Evolutionary conservation across 2,113 vertebrate species (phyloP).

Genomic region (Daphoenositta chrysoptera): DNA sequence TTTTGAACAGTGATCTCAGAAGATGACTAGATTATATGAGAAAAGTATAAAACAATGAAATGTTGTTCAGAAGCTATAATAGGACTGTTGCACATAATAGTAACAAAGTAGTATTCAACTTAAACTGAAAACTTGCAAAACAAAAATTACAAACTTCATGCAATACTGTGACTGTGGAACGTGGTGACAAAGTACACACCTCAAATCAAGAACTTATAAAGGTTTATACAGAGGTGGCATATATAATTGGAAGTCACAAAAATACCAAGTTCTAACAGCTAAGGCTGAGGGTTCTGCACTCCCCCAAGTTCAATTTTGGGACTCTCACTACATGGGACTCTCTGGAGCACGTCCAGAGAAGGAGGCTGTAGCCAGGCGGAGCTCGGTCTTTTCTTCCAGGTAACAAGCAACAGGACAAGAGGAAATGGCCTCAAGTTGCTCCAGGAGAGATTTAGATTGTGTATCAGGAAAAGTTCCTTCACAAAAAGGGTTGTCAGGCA

Average conservation of each 20-base stretch:
- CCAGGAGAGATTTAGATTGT: not conserved
- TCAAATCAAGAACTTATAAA: not conserved
- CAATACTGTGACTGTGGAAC: accelerated
- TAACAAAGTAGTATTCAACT: not conserved
- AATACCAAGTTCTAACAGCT: not conserved
- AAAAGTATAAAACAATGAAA: not conserved
- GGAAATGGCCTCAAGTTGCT: not conserved
- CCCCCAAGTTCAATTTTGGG: accelerated
- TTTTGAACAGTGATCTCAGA: not conserved
- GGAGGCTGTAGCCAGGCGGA: accelerated
- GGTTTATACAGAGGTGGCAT: not conserved
- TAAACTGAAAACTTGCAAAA: not conserved
- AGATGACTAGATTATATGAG: not conserved
- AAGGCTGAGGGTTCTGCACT: not conserved
- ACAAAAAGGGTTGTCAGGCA: not conserved
- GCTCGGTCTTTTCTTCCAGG: accelerated
- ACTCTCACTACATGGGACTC: not conserved
- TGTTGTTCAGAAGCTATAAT: not conserved
- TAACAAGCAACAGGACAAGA: not conserved
- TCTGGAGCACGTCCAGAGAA: not conserved
- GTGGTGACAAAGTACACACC: not conserved
- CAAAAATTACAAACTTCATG: not conserved
- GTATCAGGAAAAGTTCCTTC: not conserved
- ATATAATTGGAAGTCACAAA: not conserved
- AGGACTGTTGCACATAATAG: not conserved